Evolutionary conservation across 2,888 invertebrate species (phyloP).

Genomic region (Drosophila hamatofila): DNA sequence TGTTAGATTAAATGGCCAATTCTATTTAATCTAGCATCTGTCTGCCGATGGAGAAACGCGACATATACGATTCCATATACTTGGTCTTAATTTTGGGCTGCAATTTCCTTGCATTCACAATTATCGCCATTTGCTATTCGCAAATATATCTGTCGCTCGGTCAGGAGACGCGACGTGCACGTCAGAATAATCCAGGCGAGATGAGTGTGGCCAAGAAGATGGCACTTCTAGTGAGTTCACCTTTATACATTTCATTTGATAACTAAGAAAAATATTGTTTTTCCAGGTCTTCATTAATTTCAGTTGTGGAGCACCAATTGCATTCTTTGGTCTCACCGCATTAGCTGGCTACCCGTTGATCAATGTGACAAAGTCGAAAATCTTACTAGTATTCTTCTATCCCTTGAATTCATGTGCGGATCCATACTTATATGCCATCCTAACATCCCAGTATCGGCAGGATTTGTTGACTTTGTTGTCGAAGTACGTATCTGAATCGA

Average conservation of each 20-base stretch:
- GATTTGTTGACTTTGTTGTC: constrained; percentile 90
- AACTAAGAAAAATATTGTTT: not conserved
- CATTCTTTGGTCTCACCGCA: constrained; percentile 95
- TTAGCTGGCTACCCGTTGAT: constrained; percentile 93
- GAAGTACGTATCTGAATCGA: constrained; percentile 85
- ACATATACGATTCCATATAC: constrained; percentile 90
- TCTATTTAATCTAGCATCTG: constrained; percentile 88
- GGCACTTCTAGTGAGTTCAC: constrained; percentile 90
- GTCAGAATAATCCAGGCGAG: constrained; percentile 87
- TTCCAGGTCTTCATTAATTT: constrained; percentile 90
- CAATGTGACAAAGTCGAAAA: constrained; percentile 92
- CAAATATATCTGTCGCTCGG: constrained; percentile 94
- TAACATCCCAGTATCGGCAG: constrained; percentile 93
- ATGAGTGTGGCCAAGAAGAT: constrained; percentile 94
- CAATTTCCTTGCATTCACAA: constrained; percentile 92
- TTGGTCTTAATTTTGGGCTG: constrained; percentile 90
- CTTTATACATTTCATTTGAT: not conserved
- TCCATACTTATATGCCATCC: constrained; percentile 95
- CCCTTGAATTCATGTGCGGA: constrained; percentile 97
- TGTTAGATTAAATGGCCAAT: not conserved
- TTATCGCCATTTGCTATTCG: constrained; percentile 93
- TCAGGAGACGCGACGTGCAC: constrained; percentile 88
- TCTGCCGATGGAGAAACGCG: constrained; percentile 93
- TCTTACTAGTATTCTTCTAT: constrained; percentile 95
- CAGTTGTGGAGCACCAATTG: constrained; percentile 94